Evolutionary conservation across 2,797 vertebrate species (phyloP), one percentile per base, ranked within the genome.

Genomic region (Buceros bicornis): DNA sequence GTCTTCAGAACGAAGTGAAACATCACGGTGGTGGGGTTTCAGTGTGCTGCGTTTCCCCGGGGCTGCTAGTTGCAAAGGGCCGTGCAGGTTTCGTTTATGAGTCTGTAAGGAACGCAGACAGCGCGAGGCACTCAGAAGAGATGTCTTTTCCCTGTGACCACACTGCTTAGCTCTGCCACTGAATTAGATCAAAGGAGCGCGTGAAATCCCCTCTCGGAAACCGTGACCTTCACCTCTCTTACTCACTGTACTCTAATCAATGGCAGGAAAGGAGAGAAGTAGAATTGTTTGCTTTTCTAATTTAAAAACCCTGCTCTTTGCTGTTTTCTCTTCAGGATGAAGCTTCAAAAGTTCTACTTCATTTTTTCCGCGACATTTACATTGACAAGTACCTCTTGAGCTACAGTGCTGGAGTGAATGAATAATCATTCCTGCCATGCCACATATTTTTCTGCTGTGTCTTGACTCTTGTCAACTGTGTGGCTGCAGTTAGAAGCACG

Each of bases 181-280:
- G 60, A 78, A 72, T 82, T 62, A 77, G 67, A 94, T 96, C 93
- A 78, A 87, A 95, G 83, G 31, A 89, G 28, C 16, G 54, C 56
- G 20, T 42, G 81, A 89, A 95, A 91, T 88, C 90, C 62, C 72
- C 66, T 93, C 91, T 69, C 67, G 92, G 90, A 90, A 95, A 37
- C 64, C 93, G 96, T 95, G 85, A 78, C 77, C 71, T 48, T 43
- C 51, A 57, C 56, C 86, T 74, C 43, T 91, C 37, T 87, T 70
- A 72, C 61, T 97, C 76, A 40, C 70, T 43, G 74, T 81, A 66
- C 61, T 96, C 37, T 35, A 66, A 93, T 84, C 85, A 90, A 18
- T 13, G 60, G 25, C 78, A 93, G 71, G 67, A 74, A 77, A 91
- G 70, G 43, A 87, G 25, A 81, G 80, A 51, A 65, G 16, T 13